phyloP scores from a whole-genome alignment of 2,113 vertebrate species.

The Hippocampus zosterae region DNA sequence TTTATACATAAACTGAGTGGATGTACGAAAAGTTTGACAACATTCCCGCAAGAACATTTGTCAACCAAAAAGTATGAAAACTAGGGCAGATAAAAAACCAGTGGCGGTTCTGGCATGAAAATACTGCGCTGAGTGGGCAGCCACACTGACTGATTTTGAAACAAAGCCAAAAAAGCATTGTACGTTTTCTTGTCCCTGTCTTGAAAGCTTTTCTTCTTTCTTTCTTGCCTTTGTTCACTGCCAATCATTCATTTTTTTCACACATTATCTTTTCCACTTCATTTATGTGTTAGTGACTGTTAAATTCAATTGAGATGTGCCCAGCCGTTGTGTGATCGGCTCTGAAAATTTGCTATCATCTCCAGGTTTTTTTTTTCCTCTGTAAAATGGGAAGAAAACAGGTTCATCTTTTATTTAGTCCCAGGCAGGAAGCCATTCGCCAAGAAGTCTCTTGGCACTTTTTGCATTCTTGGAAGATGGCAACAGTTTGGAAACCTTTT shows the following conservation, averaged over 20 bases:
- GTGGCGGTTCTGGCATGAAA: too few species aligned
- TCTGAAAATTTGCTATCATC: constrained; percentile 2
- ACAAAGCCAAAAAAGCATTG: constrained; percentile 16
- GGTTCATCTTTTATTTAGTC: constrained; percentile 42
- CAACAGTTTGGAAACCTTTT: constrained; percentile 1
- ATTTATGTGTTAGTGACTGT: constrained; percentile 38
- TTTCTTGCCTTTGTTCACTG: constrained; percentile 1
- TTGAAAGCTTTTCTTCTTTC: background rate
- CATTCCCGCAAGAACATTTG: too few species aligned
- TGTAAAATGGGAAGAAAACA: constrained; percentile 39
- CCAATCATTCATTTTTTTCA: background rate
- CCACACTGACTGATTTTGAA: background rate
- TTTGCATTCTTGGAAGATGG: background rate
- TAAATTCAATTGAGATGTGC: constrained; percentile 26
- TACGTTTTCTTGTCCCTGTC: constrained; percentile 52
- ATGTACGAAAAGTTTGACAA: too few species aligned
- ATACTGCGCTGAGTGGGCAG: background rate
- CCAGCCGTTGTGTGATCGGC: constrained; percentile 24
- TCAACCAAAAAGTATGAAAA: too few species aligned
- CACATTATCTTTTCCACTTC: constrained; percentile 29
- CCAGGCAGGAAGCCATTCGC: constrained; percentile 10
- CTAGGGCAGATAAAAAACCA: too few species aligned
- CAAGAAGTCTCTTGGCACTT: constrained; percentile 17
- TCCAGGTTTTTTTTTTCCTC: constrained; percentile 4
- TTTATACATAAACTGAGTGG: too few species aligned